A percentile compares a stretch with the other conserved stretches of the same genome.
Evolutionary conservation across 2,888 invertebrate species (phyloP).

Genomic region (Pristionchus maxplancki): DNA sequence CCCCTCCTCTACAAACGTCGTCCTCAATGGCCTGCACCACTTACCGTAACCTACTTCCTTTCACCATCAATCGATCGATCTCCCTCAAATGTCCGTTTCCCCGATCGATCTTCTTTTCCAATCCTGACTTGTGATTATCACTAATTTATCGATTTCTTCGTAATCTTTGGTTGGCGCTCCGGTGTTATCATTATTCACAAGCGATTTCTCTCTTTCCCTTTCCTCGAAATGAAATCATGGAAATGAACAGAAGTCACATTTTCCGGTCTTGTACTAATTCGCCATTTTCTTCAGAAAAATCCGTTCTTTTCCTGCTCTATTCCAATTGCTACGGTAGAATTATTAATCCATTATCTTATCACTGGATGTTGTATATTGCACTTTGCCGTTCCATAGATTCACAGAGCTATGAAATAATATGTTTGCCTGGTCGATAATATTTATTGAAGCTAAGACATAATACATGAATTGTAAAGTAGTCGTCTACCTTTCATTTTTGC

Average conservation of each 20-base stretch:
- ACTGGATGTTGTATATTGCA: not conserved
- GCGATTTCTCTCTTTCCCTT: not conserved
- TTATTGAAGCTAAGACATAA: slow-evolving; percentile 37
- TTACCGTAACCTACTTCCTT: slow-evolving; percentile 23
- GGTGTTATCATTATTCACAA: slow-evolving; percentile 24
- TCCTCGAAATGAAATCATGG: not conserved
- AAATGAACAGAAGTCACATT: not conserved
- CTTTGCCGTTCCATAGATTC: slow-evolving; percentile 26
- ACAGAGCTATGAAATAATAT: slow-evolving; percentile 33
- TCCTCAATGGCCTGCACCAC: slow-evolving; percentile 18
- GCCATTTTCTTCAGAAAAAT: not conserved
- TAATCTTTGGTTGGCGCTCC: slow-evolving; percentile 32
- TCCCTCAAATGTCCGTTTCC: not conserved
- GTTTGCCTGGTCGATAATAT: slow-evolving; percentile 8
- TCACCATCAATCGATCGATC: slow-evolving; percentile 43
- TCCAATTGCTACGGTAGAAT: not conserved
- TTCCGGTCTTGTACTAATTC: slow-evolving; percentile 32
- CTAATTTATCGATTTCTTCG: slow-evolving; percentile 25
- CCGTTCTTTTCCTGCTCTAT: not conserved
- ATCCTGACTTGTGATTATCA: slow-evolving; percentile 1
- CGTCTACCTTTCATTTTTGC: not conserved
- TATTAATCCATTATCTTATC: not conserved
- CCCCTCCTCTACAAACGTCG: not conserved
- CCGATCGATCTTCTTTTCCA: slow-evolving; percentile 23
- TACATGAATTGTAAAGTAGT: slow-evolving; percentile 36